Conservation (phyloP, 1,140 invertebrate species). For the Homalodisca vitripennis region DNA sequence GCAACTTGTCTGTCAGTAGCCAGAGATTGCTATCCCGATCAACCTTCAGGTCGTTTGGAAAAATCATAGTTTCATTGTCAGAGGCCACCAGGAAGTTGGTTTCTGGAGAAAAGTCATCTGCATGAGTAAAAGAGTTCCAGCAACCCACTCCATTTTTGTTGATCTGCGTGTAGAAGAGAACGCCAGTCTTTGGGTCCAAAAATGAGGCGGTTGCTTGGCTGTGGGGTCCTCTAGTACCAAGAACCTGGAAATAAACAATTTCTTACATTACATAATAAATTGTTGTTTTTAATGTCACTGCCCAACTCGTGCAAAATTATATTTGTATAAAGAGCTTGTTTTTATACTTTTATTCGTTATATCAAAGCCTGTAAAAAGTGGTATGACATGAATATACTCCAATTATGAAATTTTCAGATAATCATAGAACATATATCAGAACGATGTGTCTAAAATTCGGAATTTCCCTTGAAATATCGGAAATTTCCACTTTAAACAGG, state of each 20-base stretch:
- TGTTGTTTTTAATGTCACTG: no score
- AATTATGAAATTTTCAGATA: no score
- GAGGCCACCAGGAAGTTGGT: conserved; percentile 59
- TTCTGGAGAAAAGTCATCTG: conserved; percentile 37
- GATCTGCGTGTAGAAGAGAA: conserved; percentile 72
- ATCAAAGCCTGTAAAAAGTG: no score
- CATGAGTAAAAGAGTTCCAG: conserved; percentile 64
- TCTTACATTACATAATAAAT: no score
- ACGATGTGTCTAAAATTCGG: no score
- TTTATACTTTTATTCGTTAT: no score
- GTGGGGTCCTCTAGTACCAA: conserved; percentile 67
- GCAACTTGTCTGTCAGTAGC: conserved; percentile 70
- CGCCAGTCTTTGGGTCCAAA: conserved; percentile 65
- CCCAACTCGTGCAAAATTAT: no score
- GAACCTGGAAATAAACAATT: conserved; percentile 36
- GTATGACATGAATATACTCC: no score
- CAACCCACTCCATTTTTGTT: conserved; percentile 75
- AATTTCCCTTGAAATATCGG: no score
- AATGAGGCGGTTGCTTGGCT: conserved; percentile 73
- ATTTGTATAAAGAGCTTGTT: no score
- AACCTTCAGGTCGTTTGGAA: conserved; percentile 71
- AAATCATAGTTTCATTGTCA: conserved; percentile 69
- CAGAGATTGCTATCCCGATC: conserved; percentile 68
- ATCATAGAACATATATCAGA: no score
- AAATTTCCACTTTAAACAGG: no score